phyloP scores from a whole-genome alignment of 2,113 vertebrate genomes.

The Pterocles gutturalis region DNA sequence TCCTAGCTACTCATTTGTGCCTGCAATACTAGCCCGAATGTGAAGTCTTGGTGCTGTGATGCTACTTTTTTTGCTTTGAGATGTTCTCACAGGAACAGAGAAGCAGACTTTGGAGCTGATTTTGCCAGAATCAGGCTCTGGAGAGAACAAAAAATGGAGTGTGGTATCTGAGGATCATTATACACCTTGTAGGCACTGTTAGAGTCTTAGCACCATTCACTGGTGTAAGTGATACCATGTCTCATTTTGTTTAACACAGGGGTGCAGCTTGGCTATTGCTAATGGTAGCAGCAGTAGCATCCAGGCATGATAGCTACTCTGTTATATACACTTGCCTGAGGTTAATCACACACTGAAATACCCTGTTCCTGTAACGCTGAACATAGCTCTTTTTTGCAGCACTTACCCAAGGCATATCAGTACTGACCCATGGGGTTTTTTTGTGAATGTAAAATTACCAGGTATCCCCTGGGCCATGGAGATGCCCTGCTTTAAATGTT shows the following conservation, averaged over 20 bases:
- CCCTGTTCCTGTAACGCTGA: neutral
- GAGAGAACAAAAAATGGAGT: conserved; percentile 1
- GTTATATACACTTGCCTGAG: neutral
- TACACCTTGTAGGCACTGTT: neutral
- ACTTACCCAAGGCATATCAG: neutral
- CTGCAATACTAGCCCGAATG: neutral
- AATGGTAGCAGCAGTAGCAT: neutral
- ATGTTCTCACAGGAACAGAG: conserved; percentile 14
- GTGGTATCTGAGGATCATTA: conserved; percentile 15
- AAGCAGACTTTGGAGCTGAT: neutral
- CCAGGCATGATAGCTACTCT: neutral
- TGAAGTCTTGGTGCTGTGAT: neutral
- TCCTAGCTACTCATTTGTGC: neutral
- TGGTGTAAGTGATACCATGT: neutral
- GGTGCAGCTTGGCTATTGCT: neutral
- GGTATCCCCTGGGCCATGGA: neutral
- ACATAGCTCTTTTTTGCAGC: neutral
- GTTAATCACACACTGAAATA: neutral
- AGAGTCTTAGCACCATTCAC: neutral
- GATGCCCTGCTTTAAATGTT: neutral
- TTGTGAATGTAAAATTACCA: neutral
- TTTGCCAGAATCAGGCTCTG: neutral
- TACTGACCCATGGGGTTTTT: rapidly evolving
- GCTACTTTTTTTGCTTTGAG: neutral
- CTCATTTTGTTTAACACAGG: conserved; percentile 25